A percentile compares a stretch with the other conserved stretches of the same genome.
These are phyloP conservation scores for Erebia ligea DNA, from an alignment of 2,888 invertebrate species.

Conservation along the genomic window DNA sequence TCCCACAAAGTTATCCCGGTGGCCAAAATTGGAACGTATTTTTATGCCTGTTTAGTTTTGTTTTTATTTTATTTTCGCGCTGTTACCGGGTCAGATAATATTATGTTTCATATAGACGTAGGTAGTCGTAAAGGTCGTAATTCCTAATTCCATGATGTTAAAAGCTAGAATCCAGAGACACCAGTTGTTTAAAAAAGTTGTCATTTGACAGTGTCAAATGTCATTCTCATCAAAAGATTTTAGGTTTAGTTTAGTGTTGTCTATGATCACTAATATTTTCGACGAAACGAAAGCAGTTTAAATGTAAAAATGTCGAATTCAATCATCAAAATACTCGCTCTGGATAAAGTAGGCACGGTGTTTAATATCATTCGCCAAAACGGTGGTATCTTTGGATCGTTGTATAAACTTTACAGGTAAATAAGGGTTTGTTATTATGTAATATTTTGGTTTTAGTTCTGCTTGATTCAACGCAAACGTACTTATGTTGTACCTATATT, in stretches of 20 bases:
- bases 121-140: too few relatives aligned
- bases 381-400: conserved; percentile 87
- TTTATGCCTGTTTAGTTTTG: too few relatives aligned
- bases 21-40: too few relatives aligned
- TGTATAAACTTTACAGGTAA: conserved; percentile 90
- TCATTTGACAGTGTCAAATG: background rate
- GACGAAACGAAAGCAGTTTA: conserved; percentile 12
- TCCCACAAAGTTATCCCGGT: too few relatives aligned
- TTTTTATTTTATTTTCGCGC: too few relatives aligned
- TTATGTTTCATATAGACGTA: too few relatives aligned
- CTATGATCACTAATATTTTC: background rate
- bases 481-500: background rate
- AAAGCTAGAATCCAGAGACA: too few relatives aligned
- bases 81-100: too few relatives aligned
- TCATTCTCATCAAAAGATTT: background rate
- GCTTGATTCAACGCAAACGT: background rate
- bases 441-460: conserved; percentile 60
- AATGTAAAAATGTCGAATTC: conserved; percentile 50
- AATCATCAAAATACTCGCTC: conserved; percentile 86
- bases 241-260: conserved; percentile 13
- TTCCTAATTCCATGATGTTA: too few relatives aligned
- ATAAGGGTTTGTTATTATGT: conserved; percentile 59
- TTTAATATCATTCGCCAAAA: conserved; percentile 87
- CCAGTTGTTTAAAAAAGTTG: too few relatives aligned
- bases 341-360: conserved; percentile 87